Conservation (phyloP, 2,888 invertebrate genomes). For the Eristalis pertinax region DNA sequence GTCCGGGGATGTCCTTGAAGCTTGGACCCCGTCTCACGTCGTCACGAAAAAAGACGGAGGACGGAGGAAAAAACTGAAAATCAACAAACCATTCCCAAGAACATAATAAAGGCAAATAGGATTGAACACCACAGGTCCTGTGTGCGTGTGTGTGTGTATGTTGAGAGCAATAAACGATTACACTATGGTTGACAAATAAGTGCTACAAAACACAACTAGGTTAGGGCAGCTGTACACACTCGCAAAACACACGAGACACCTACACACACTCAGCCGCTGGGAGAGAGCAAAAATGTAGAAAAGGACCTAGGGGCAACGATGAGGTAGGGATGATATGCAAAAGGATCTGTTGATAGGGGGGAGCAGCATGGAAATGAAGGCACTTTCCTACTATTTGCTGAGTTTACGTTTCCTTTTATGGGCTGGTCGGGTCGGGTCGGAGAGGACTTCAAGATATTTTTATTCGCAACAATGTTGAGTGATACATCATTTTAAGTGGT, state of each 20-base stretch:
- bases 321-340: not conserved
- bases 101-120: slow-evolving; percentile 36
- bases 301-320: not conserved
- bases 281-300: not conserved
- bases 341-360: not conserved
- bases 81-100: slow-evolving; percentile 35
- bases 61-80: not conserved
- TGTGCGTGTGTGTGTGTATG: slow-evolving; percentile 9
- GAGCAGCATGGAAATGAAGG: slow-evolving; percentile 40
- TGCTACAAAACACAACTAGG: slow-evolving; percentile 39
- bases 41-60: not conserved
- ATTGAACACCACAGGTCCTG: slow-evolving; percentile 12
- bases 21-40: not conserved
- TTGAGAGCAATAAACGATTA: slow-evolving; percentile 68
- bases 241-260: not conserved
- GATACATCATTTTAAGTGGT: slow-evolving; percentile 57
- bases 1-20: slow-evolving; percentile 21
- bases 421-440: slow-evolving; percentile 4
- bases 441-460: slow-evolving; percentile 15
- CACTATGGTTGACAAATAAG: slow-evolving; percentile 65
- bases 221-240: not conserved
- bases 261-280: not conserved
- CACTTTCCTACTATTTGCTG: slow-evolving; percentile 38
- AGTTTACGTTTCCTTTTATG: slow-evolving; percentile 43
- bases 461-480: slow-evolving; percentile 60